Evolutionary conservation across 2,113 vertebrate genomes (phyloP).

Genomic region (rat (Rattus norvegicus)): DNA sequence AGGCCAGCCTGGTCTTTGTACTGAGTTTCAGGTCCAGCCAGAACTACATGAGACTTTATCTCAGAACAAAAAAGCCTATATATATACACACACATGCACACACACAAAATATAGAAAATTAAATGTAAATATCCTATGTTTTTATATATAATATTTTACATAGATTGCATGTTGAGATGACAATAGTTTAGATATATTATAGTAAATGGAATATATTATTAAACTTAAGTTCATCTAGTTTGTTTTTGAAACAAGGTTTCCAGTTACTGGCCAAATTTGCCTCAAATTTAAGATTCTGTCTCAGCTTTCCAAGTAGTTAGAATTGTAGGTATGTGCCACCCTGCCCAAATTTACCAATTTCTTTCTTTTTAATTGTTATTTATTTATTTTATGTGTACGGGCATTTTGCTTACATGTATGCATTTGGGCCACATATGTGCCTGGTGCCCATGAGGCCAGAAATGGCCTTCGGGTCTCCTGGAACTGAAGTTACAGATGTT

Average conservation of each 20-base stretch:
- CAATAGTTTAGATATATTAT: constrained; percentile 25
- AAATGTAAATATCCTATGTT: constrained; percentile 9
- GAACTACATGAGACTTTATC: neutral
- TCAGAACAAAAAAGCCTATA: neutral
- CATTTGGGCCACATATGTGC: neutral
- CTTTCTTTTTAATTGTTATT: neutral
- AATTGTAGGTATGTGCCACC: neutral
- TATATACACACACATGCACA: neutral
- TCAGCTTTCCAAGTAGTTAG: neutral
- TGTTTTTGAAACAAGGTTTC: neutral
- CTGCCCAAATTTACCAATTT: neutral
- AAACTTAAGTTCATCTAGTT: neutral
- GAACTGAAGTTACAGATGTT: neutral
- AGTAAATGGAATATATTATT: neutral
- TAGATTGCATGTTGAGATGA: constrained; percentile 23
- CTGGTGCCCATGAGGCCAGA: neutral
- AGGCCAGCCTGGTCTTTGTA: neutral
- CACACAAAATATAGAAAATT: neutral
- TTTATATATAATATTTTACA: neutral
- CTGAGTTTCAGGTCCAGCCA: neutral
- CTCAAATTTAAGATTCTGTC: neutral
- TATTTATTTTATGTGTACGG: neutral
- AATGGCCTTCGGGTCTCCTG: neutral
- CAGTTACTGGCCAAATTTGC: neutral
- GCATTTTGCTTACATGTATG: neutral